Conservation (phyloP, 2,113 vertebrate species). For the Casuarius casuarius region DNA sequence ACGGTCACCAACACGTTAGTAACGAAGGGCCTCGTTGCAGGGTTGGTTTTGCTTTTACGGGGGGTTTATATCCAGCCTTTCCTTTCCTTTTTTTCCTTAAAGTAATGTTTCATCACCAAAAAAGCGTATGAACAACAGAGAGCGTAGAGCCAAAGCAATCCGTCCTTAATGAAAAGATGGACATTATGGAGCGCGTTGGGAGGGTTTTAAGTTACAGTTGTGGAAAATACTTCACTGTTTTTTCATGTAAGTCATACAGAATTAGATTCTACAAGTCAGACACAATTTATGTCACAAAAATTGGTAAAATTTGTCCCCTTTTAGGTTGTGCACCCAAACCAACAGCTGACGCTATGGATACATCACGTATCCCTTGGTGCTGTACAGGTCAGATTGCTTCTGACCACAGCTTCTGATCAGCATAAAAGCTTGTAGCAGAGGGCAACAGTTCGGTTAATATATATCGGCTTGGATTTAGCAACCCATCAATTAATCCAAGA, state of each 20-base stretch:
- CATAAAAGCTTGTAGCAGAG: background rate
- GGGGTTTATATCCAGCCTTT: background rate
- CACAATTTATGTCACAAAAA: background rate
- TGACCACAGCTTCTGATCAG: too few relatives aligned
- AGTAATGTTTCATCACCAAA: background rate
- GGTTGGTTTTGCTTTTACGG: background rate
- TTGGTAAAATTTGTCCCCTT: too few relatives aligned
- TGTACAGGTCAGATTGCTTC: accelerated
- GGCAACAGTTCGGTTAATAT: accelerated
- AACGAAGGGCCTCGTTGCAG: too few relatives aligned
- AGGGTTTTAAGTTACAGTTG: background rate
- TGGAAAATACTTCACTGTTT: too few relatives aligned
- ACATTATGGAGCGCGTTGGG: background rate
- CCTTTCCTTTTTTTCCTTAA: background rate
- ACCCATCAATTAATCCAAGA: background rate
- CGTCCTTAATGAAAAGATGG: background rate
- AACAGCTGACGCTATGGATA: background rate
- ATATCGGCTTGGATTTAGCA: background rate
- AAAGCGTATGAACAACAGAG: accelerated
- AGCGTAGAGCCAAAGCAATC: background rate
- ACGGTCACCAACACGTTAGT: too few relatives aligned
- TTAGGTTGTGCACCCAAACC: accelerated
- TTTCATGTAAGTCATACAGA: too few relatives aligned
- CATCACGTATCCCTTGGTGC: accelerated
- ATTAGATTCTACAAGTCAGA: background rate